phyloP scores from a whole-genome alignment of 1,140 invertebrate species.

The Drosophila parvula region DNA sequence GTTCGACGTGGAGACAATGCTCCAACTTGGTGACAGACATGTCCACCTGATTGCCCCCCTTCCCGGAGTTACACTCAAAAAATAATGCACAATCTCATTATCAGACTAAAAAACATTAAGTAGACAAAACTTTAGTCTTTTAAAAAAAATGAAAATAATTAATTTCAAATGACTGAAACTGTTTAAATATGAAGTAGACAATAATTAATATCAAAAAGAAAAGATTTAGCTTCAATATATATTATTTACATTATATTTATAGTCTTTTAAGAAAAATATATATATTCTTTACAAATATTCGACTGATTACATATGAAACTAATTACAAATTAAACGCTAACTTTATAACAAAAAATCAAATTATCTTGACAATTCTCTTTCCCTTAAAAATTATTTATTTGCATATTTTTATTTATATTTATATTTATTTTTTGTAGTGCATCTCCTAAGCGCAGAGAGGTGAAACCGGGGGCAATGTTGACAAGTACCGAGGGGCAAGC shows the following conservation, averaged over 20 bases:
- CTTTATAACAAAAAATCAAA: neutral
- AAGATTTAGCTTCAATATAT: neutral
- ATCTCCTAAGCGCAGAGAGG: neutral
- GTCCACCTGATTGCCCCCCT: slow-evolving; percentile 9
- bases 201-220: neutral
- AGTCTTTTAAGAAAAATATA: neutral
- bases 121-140: fast-evolving
- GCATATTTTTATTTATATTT: too few relatives aligned
- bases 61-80: neutral
- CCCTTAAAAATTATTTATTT: too few relatives aligned
- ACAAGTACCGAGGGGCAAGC: slow-evolving; percentile 59
- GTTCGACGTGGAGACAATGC: slow-evolving; percentile 75
- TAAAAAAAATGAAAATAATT: neutral
- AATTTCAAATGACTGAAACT: neutral
- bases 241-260: too few relatives aligned
- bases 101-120: neutral
- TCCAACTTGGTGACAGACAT: slow-evolving; percentile 68
- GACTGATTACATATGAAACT: neutral
- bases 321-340: too few relatives aligned
- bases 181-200: neutral
- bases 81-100: fast-evolving
- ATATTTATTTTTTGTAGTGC: too few relatives aligned
- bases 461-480: slow-evolving; percentile 33
- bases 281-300: neutral
- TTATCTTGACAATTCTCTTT: neutral